Evolutionary conservation across 2,797 vertebrate genomes (phyloP).

Genomic region (Platalea minor): DNA sequence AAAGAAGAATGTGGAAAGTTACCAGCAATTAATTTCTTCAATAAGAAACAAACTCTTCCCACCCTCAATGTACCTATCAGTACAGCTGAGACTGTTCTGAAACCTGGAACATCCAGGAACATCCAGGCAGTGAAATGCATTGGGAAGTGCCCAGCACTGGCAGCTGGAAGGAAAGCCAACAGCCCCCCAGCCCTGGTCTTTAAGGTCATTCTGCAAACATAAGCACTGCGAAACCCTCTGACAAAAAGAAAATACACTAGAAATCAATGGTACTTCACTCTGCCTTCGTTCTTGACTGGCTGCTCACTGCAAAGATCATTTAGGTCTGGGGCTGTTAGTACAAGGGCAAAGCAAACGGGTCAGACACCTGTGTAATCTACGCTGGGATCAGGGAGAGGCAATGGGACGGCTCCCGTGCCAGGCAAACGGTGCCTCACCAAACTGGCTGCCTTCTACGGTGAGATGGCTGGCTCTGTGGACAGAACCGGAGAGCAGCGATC

Average conservation of each 20-base stretch:
- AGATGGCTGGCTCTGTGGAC: neutral
- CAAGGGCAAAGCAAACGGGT: neutral
- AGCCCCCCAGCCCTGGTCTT: neutral
- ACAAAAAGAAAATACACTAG: neutral
- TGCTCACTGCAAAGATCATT: neutral
- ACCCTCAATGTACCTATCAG: neutral
- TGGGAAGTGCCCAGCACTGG: neutral
- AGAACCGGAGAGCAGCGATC: accelerated
- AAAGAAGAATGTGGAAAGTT: constrained; percentile 33
- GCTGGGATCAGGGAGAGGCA: accelerated
- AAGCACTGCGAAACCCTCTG: neutral
- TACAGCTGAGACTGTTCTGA: neutral
- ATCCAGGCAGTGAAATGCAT: neutral
- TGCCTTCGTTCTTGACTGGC: neutral
- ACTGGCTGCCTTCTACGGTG: accelerated
- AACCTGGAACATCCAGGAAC: neutral
- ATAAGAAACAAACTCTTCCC: constrained; percentile 3
- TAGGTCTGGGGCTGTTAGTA: neutral
- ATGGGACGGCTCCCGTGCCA: accelerated
- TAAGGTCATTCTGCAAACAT: neutral
- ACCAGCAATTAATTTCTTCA: constrained; percentile 27
- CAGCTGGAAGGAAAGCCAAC: neutral
- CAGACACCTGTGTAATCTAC: neutral
- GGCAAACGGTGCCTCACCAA: neutral
- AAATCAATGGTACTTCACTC: neutral